Evolutionary conservation across 2,888 invertebrate genomes (phyloP), one percentile per base, ranked within the genome.

Genomic region (Diarsia dahlii): DNA sequence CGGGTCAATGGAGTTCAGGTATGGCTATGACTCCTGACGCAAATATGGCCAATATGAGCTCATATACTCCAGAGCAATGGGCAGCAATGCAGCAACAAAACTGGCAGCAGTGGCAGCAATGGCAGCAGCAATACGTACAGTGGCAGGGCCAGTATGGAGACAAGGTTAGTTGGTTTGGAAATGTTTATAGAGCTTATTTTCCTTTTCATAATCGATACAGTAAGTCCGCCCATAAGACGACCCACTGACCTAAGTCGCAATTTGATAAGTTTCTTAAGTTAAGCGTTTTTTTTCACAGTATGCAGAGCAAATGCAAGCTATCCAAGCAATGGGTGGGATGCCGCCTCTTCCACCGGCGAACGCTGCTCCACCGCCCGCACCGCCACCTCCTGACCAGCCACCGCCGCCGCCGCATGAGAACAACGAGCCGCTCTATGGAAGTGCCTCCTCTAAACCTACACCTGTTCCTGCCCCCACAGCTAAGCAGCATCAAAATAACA

Each of bases 101-200:
- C 89, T 98, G 98, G 97, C 97, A 97, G 84, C 98, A 98, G 86
- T 98, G 98, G 97, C 97, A 97, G 15, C 98, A 98, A 86, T 98
- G 98, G 98, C 98, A 98, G 88, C 97, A 97, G 85, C 98, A 98
- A 89, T 98, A 98, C 94, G 97, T 97, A 68, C 98, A 98, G 88
- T 98, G 98, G 98, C 98, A 98, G 91, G 97, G 97, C 79, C 98
- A 98, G 89, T 98, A 98, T 92, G 98, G 98, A 66, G 98, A 97
- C 76, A 98, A 98, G 97, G 98, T 98, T 78, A 76, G 84, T 78
- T 56, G 6, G n/a, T 18, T 56, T 48, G n/a, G 3, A 52, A 34
- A 28, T 58, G 23, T 34, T 12, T 58, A 15, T 12, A 28, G n/a
- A 39, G 9, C 9, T 2, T 50, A 45, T 18, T 64, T 64, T 23